Conservation (phyloP, 2,888 invertebrate species). For the Alitta virens region DNA sequence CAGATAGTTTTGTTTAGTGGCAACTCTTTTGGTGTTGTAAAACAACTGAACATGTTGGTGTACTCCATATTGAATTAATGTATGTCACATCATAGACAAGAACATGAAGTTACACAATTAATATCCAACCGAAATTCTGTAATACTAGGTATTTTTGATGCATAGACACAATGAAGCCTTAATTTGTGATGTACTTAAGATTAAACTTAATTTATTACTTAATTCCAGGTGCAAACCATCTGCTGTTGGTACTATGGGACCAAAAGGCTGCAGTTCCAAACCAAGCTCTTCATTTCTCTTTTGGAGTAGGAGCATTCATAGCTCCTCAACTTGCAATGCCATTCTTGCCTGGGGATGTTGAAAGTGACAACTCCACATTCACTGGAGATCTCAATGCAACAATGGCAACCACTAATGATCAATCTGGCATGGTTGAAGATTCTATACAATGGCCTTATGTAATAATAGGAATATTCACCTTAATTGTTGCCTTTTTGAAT, state of each 20-base stretch:
- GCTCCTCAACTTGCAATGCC: constrained; percentile 22
- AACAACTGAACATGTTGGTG: no score
- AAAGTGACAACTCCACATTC: not conserved
- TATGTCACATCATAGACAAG: no score
- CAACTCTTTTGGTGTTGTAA: no score
- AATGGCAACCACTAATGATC: not conserved
- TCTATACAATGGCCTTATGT: not conserved
- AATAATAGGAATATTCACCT: not conserved
- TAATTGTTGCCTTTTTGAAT: not conserved
- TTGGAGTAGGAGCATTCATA: constrained; percentile 20
- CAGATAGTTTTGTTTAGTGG: no score
- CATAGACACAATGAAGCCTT: no score
- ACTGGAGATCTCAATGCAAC: not conserved
- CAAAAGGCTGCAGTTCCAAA: constrained; percentile 18
- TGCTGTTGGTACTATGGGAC: constrained; percentile 15
- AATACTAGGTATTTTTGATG: no score
- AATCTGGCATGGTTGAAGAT: not conserved
- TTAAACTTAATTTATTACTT: no score
- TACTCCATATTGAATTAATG: no score
- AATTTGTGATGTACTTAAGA: no score
- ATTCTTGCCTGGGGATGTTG: constrained; percentile 5
- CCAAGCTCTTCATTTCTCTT: constrained; percentile 19
- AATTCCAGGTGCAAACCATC: constrained; percentile 6
- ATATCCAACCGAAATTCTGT: no score
- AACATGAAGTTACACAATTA: no score